A percentile compares a stretch with the other conserved stretches of the same genome.
phyloP scores from a whole-genome alignment of 1,140 invertebrate genomes.

The Acarapis woodi region DNA sequence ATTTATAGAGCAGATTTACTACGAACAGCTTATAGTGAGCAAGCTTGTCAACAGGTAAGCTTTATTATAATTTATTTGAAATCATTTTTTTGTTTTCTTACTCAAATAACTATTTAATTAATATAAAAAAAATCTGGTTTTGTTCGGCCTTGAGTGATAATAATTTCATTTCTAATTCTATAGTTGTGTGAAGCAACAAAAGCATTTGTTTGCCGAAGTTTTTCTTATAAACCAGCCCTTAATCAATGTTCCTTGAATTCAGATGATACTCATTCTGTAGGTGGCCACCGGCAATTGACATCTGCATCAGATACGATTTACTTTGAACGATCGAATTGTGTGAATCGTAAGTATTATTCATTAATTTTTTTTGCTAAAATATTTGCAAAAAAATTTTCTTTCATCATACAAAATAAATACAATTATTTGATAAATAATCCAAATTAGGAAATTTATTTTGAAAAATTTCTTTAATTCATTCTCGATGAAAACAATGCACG shows the following conservation, averaged over 20 bases:
- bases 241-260: slow-evolving; percentile 12
- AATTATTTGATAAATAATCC: not conserved
- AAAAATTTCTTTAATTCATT: no score
- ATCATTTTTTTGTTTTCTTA: no score
- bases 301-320: slow-evolving; percentile 18
- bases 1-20: no score
- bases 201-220: slow-evolving; percentile 14
- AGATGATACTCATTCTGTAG: slow-evolving; percentile 11
- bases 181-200: slow-evolving; percentile 12
- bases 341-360: slow-evolving; percentile 16
- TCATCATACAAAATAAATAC: not conserved
- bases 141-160: no score
- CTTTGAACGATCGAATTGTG: slow-evolving; percentile 23
- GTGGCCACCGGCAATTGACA: slow-evolving; percentile 15
- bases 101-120: no score
- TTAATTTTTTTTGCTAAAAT: slow-evolving; percentile 1
- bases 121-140: no score
- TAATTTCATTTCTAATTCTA: no score
- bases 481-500: no score
- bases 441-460: not conserved
- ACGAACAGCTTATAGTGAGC: no score
- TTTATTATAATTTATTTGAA: no score
- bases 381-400: slow-evolving; percentile 2
- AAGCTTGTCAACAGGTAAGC: no score
- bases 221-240: slow-evolving; percentile 10